Evolutionary conservation across 92 coral and sea anemone genomes (phyloP), one percentile per base, ranked within the genome.

Genomic region (Phenganax subtilis): DNA sequence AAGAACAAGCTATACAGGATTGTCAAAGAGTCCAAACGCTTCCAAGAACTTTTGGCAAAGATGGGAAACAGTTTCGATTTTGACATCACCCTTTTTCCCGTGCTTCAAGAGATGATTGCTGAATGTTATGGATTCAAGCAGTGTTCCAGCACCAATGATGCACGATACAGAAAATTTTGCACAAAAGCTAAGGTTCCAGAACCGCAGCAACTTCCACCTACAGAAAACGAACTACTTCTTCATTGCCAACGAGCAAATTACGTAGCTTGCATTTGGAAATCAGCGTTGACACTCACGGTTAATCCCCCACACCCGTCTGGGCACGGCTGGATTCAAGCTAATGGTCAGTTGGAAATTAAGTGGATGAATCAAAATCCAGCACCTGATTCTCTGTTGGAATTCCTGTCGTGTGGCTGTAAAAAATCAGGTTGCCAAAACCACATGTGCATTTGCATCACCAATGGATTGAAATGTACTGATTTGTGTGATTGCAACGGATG

Each of bases 321-420:
- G 61, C 65, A 85, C 28, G 88, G 81, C 20, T 85, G 85, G 85
- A 55, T 14, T 75, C 86, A 55, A 37, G 59, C 66, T 15, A 81
- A 65, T 60, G 82, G 82, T 57, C 75, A 37, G 57, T 77, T 85
- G 80, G 81, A 80, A 20, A 76, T 72, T 31, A 84, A 28, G 12
- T 85, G 88, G 88, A 85, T 85, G 88, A 72, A 75, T 76, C 73
- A 84, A 47, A 31, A 16, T 11, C 88, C 81, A 9, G 85, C 85
- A 66, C 88, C 85, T 10, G 80, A 57, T 71, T 55, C 25, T 20
- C 25, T 20, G 25, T 20, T 20, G 25, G 25, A 20, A 20, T 20
- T 20, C 25, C 25, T 20, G 25, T 20, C 25, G 25, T 20, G 25
- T 20, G 25, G 25, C 25, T 20, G 25, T 20, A 20, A 20, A 20